Percentiles rank a stretch among this genome's conserved stretches.
phyloP scores from a whole-genome alignment of 2,888 invertebrate genomes.

The Chrysomela aeneicollis region DNA sequence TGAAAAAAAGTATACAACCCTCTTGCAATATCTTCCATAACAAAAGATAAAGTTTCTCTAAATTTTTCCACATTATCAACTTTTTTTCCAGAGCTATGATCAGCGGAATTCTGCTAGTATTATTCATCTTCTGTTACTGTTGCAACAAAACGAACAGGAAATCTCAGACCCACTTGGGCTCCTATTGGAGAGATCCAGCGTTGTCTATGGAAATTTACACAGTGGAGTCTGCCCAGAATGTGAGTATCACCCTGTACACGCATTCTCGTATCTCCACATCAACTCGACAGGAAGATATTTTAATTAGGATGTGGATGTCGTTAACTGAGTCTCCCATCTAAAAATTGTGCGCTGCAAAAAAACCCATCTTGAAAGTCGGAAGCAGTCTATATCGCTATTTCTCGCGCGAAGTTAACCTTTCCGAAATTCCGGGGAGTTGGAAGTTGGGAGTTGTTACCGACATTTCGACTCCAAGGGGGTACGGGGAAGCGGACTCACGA shows the following conservation, averaged over 20 bases:
- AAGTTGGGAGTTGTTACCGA: slow-evolving; percentile 7
- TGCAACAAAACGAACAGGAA: slow-evolving; percentile 69
- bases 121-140: slow-evolving; percentile 80
- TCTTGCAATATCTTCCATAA: no score
- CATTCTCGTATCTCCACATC: background rate
- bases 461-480: slow-evolving; percentile 10
- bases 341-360: slow-evolving; percentile 16
- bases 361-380: slow-evolving; percentile 15
- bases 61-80: no score
- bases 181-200: slow-evolving; percentile 65
- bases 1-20: no score
- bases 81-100: slow-evolving; percentile 79
- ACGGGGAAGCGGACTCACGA: background rate
- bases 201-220: slow-evolving; percentile 66
- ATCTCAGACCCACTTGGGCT: slow-evolving; percentile 57
- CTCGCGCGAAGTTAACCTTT: slow-evolving; percentile 22
- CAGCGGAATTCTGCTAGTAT: slow-evolving; percentile 78
- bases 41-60: no score
- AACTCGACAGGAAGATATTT: background rate
- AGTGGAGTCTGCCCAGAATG: slow-evolving; percentile 63
- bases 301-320: slow-evolving; percentile 3
- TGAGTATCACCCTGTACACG: slow-evolving; percentile 40
- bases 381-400: slow-evolving; percentile 24
- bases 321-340: background rate
- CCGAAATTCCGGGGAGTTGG: slow-evolving; percentile 21